These are phyloP conservation scores for Meloe dianella DNA, from an alignment of 2,888 invertebrate genomes.

Conservation along the genomic window DNA sequence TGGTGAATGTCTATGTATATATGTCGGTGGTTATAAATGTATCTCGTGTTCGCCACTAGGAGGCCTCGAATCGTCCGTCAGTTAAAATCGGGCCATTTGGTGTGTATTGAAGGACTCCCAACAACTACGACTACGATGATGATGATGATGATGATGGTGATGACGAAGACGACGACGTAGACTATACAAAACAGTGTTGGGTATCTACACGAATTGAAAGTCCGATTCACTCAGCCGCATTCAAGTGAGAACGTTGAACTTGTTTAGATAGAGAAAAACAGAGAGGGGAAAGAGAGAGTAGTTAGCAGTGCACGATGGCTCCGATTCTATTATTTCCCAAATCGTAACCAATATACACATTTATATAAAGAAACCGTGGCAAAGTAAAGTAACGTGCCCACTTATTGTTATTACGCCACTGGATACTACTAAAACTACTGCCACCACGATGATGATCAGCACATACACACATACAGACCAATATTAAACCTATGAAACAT, in stretches of 20 bases:
- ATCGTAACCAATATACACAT: not conserved
- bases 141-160: too few species aligned
- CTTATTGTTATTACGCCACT: conserved; percentile 8
- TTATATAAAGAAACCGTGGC: not conserved
- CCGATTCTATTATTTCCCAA: not conserved
- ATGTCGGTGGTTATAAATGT: conserved; percentile 1
- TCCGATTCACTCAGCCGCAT: conserved; percentile 53
- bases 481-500: not conserved
- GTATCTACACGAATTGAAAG: conserved; percentile 29
- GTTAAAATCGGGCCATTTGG: conserved; percentile 48
- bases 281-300: not conserved
- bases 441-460: not conserved
- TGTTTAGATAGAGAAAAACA: conserved; percentile 25
- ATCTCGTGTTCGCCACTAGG: conserved; percentile 18
- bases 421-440: too few species aligned
- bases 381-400: conserved; percentile 1
- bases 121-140: not conserved
- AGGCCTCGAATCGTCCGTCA: conserved; percentile 21
- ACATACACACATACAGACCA: not conserved
- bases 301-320: not conserved
- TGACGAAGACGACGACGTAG: not conserved
- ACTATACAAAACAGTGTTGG: conserved; percentile 5
- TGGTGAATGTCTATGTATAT: not conserved
- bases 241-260: conserved; percentile 54
- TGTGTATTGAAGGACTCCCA: conserved; percentile 40